Conservation (phyloP, 2,113 vertebrate genomes). For the Cochlearius cochlearius region DNA sequence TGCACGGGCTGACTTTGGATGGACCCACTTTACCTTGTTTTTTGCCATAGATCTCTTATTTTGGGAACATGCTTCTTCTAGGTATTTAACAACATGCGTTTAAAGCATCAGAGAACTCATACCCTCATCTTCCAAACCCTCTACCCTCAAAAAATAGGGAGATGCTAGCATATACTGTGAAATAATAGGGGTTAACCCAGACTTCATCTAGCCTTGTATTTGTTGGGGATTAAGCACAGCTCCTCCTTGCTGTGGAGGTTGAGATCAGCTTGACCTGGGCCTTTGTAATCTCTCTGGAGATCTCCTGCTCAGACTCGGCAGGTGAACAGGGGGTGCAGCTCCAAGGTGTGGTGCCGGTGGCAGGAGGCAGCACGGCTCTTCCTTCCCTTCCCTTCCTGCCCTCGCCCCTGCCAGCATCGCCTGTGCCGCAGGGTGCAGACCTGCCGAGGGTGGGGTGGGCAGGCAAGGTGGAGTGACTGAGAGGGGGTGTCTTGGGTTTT, state of each 20-base stretch:
- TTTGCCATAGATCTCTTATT: background rate
- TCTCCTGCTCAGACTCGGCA: background rate
- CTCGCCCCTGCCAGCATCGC: fast-evolving
- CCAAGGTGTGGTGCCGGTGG: background rate
- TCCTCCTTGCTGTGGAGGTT: background rate
- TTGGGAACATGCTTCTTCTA: background rate
- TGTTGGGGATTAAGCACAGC: background rate
- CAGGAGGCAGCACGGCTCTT: background rate
- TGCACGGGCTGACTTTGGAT: background rate
- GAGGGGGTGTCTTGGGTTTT: fast-evolving
- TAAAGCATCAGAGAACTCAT: background rate
- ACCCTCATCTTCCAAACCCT: background rate
- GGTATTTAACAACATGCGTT: background rate
- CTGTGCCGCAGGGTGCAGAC: background rate
- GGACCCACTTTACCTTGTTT: fast-evolving
- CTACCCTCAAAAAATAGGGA: background rate
- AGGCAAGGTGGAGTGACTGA: background rate
- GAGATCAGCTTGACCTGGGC: background rate
- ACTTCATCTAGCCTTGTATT: background rate
- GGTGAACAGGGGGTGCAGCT: background rate
- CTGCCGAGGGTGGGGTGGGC: no score
- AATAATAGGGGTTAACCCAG: background rate
- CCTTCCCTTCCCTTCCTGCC: background rate
- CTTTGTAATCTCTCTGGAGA: background rate
- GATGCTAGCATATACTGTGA: background rate